A percentile compares a stretch with the other conserved stretches of the same genome.
phyloP scores from a whole-genome alignment of 2,888 invertebrate genomes.

The Ganaspis brasiliensis region DNA sequence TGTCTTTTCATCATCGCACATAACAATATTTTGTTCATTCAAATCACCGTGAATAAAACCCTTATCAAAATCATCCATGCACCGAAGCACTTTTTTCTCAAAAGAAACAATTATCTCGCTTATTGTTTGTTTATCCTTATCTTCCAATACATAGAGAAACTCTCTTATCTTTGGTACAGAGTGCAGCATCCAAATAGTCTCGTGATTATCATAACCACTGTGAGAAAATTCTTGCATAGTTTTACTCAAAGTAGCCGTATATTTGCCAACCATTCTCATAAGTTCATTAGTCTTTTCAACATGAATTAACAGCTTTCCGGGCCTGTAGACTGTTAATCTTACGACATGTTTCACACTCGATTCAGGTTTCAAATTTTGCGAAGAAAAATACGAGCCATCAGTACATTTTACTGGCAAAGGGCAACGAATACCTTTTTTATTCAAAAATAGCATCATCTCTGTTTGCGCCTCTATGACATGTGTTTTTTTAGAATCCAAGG shows the following conservation, averaged over 20 bases:
- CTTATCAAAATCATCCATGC: slow-evolving; percentile 83
- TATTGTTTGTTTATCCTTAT: slow-evolving; percentile 83
- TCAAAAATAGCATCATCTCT: slow-evolving; percentile 86
- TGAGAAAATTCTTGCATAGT: slow-evolving; percentile 88
- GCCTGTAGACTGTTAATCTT: slow-evolving; percentile 88
- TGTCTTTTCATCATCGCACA: slow-evolving; percentile 73
- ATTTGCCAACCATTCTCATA: slow-evolving; percentile 88
- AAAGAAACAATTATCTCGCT: slow-evolving; percentile 85
- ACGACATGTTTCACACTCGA: slow-evolving; percentile 85
- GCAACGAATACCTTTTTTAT: slow-evolving; percentile 85
- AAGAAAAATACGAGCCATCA: slow-evolving; percentile 84
- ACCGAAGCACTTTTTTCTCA: slow-evolving; percentile 84
- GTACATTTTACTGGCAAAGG: slow-evolving; percentile 88
- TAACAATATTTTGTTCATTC: slow-evolving; percentile 93
- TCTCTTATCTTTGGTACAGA: slow-evolving; percentile 86
- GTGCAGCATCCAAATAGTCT: slow-evolving; percentile 89
- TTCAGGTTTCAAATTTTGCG: slow-evolving; percentile 80
- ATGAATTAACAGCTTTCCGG: slow-evolving; percentile 87
- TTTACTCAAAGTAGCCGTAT: slow-evolving; percentile 86
- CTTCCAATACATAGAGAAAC: slow-evolving; percentile 87
- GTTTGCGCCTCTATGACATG: slow-evolving; percentile 89
- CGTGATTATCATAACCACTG: slow-evolving; percentile 85
- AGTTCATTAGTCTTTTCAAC: slow-evolving; percentile 84
- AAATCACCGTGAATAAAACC: slow-evolving; percentile 94
- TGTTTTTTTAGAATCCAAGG: slow-evolving; percentile 88